Evolutionary conservation across 2,797 vertebrate species (phyloP).

Genomic region (Parambassis ranga): DNA sequence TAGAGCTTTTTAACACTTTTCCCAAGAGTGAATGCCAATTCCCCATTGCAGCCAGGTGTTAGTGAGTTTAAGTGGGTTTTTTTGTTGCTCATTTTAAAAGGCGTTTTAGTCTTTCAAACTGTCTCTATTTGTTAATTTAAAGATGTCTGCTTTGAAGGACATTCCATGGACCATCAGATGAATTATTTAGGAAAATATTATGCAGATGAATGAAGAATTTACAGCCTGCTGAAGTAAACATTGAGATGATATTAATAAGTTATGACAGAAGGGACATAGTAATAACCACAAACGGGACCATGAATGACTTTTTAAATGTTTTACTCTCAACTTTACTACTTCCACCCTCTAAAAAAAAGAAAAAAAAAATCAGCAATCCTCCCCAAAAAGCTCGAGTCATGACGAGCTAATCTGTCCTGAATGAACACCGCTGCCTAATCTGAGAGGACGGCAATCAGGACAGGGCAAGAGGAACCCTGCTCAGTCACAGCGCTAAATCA

Average conservation of each 20-base stretch:
- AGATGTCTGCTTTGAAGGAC: too few relatives aligned
- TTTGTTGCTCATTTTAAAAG: too few relatives aligned
- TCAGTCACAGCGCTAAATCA: conserved; percentile 57
- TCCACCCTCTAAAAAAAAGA: too few relatives aligned
- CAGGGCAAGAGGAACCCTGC: conserved; percentile 25
- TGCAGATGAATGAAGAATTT: too few relatives aligned
- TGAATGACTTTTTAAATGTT: background rate
- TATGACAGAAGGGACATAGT: background rate
- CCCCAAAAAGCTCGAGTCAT: conserved; percentile 14
- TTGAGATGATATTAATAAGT: background rate
- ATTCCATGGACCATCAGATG: background rate
- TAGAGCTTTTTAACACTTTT: too few relatives aligned
- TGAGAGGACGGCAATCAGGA: conserved; percentile 46
- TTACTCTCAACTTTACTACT: background rate
- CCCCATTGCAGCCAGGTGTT: too few relatives aligned
- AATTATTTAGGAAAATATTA: background rate
- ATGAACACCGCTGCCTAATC: conserved; percentile 36
- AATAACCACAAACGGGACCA: background rate
- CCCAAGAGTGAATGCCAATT: too few relatives aligned
- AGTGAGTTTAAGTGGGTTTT: too few relatives aligned
- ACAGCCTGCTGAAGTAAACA: too few relatives aligned
- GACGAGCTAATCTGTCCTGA: conserved; percentile 35
- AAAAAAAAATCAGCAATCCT: too few relatives aligned
- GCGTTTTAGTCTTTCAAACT: too few relatives aligned
- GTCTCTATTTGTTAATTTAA: too few relatives aligned